Conservation (phyloP, 2,888 invertebrate species). For the Parelbella ahira region DNA sequence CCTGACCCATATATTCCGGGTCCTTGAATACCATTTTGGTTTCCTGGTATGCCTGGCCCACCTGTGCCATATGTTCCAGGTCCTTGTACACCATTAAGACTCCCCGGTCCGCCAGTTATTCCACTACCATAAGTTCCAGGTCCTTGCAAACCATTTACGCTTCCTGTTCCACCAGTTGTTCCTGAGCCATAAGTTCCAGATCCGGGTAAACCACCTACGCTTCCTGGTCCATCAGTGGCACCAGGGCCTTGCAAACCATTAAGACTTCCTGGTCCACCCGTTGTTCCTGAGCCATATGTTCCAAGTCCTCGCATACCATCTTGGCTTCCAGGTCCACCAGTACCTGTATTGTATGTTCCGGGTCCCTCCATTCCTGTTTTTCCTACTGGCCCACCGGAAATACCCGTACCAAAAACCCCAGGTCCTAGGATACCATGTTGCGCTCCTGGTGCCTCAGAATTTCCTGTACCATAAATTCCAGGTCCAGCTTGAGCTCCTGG, state of each 20-base stretch:
- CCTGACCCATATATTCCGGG: slow-evolving; percentile 8
- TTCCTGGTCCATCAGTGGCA: background rate
- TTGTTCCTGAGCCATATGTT: slow-evolving; percentile 8
- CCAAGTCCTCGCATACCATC: slow-evolving; percentile 12
- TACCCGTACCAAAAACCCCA: slow-evolving; percentile 14
- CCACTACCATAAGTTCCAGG: slow-evolving; percentile 17
- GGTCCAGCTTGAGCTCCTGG: slow-evolving; percentile 8
- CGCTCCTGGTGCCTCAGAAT: slow-evolving; percentile 19
- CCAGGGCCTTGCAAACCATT: slow-evolving; percentile 8
- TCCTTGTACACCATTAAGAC: background rate
- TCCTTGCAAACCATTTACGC: background rate
- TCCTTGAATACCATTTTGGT: slow-evolving; percentile 24
- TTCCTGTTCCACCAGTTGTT: slow-evolving; percentile 5
- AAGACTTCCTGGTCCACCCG: slow-evolving; percentile 23
- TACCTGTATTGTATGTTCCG: no score
- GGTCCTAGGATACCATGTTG: slow-evolving; percentile 26
- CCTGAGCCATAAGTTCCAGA: slow-evolving; percentile 25
- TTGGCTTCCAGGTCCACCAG: slow-evolving; percentile 17
- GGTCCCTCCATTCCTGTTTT: no score
- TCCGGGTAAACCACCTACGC: slow-evolving; percentile 11
- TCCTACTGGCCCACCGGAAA: slow-evolving; percentile 11
- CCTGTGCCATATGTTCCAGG: slow-evolving; percentile 24
- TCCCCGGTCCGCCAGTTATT: background rate
- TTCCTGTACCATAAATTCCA: slow-evolving; percentile 5
- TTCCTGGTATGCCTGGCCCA: slow-evolving; percentile 7